These are phyloP conservation scores for Chondrosia reniformis DNA, from an alignment of 37 sponge, comb jelly and placozoan species.

Conservation along the genomic window DNA sequence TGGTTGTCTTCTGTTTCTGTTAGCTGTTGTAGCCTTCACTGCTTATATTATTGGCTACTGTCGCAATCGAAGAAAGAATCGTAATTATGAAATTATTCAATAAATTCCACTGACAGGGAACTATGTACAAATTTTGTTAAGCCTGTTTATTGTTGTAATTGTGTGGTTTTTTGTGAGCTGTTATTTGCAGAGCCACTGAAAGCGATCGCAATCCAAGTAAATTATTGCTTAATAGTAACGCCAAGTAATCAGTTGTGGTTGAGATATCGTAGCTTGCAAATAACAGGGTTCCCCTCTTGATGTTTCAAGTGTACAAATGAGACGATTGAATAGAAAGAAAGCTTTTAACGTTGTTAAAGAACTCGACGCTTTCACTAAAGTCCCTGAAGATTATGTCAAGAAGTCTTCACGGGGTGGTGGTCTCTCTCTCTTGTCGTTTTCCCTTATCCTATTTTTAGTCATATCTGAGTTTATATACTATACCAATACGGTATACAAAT, in stretches of 20 bases:
- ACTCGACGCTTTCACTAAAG: constrained; percentile 90
- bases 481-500: constrained; percentile 40
- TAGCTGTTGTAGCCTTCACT: not conserved
- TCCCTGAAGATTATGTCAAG: constrained; percentile 72
- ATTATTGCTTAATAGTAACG: too few relatives aligned
- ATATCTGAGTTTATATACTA: constrained; percentile 85
- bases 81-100: too few relatives aligned
- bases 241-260: too few relatives aligned
- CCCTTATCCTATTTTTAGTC: constrained; percentile 67
- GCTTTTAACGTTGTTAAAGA: constrained; percentile 64
- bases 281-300: too few relatives aligned
- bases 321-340: constrained; percentile 9
- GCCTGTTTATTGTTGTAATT: too few relatives aligned
- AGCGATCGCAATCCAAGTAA: too few relatives aligned
- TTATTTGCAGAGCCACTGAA: too few relatives aligned
- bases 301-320: too few relatives aligned
- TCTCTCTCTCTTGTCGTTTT: constrained; percentile 62
- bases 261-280: too few relatives aligned
- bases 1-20: not conserved
- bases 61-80: not conserved
- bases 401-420: constrained; percentile 76
- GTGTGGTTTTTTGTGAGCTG: too few relatives aligned
- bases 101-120: too few relatives aligned
- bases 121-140: too few relatives aligned
- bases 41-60: not conserved